These are phyloP conservation scores for Dryococelus australis DNA, from an alignment of 2,888 invertebrate species.

Conservation along the genomic window DNA sequence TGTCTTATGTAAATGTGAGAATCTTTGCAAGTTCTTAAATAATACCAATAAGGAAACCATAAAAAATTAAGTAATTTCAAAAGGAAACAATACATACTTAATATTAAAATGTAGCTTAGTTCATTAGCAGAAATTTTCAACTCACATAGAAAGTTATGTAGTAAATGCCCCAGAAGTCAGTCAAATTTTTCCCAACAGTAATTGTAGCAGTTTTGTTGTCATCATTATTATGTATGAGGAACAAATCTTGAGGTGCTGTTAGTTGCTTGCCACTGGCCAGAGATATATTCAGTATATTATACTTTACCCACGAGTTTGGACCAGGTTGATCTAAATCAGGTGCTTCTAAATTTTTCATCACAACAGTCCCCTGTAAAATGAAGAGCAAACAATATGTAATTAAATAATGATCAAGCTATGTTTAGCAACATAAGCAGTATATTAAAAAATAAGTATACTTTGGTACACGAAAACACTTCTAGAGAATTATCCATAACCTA, in stretches of 20 bases:
- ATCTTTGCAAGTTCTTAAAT: no score
- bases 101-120: background rate
- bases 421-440: no score
- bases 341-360: background rate
- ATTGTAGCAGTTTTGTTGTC: slow-evolving; percentile 25
- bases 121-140: background rate
- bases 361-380: background rate
- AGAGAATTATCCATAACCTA: no score
- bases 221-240: background rate
- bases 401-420: background rate
- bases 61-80: no score
- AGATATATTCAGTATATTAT: background rate
- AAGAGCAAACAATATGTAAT: background rate
- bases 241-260: background rate
- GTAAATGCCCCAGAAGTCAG: background rate
- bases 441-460: no score
- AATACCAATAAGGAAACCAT: no score
- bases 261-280: background rate
- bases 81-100: no score
- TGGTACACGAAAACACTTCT: no score
- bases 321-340: background rate
- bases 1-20: no score
- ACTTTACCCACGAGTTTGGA: slow-evolving; percentile 12
- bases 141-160: slow-evolving; percentile 18
- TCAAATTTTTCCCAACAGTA: background rate